Evolutionary conservation across 1,140 invertebrate species (phyloP).

Genomic region (Drosophila trapezifrons): DNA sequence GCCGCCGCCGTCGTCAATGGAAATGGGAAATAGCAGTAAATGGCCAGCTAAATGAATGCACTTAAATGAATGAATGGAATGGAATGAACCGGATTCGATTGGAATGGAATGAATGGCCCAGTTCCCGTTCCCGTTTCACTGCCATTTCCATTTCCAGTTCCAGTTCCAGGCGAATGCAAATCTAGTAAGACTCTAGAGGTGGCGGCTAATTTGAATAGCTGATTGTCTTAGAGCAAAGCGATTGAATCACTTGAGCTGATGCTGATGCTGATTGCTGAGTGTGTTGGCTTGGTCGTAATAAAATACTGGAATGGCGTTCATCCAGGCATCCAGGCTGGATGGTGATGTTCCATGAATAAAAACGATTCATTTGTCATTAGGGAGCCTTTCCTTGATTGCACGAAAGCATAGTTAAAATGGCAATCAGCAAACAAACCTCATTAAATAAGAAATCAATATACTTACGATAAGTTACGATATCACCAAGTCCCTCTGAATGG

Average conservation of each 20-base stretch:
- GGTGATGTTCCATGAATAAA: conserved; percentile 1
- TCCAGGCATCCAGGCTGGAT: not conserved
- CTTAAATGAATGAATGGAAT: conserved; percentile 26
- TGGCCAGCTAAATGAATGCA: conserved; percentile 21
- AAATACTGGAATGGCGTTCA: not conserved
- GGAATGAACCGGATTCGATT: conserved; percentile 19
- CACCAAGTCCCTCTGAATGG: not conserved
- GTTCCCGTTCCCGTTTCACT: conserved; percentile 1
- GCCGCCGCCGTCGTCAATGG: not conserved
- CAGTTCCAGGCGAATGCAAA: conserved; percentile 32
- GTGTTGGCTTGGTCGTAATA: conserved; percentile 4
- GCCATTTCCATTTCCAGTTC: not conserved
- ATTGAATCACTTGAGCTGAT: conserved; percentile 11
- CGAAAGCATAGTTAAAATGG: not conserved
- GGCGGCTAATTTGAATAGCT: conserved; percentile 31
- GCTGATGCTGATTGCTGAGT: conserved; percentile 1
- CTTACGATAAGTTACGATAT: too few relatives aligned
- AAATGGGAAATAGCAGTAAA: conserved; percentile 37
- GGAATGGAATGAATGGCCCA: conserved; percentile 26
- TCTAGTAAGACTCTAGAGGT: conserved; percentile 2
- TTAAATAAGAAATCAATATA: not conserved
- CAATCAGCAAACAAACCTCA: not conserved
- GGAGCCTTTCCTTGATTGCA: not conserved
- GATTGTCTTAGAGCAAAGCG: conserved; percentile 19
- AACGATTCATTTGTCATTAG: not conserved